A percentile compares a stretch with the other conserved stretches of the same genome.
Conservation (phyloP, 1,140 invertebrate genomes). For the Diabrotica undecimpunctata region DNA sequence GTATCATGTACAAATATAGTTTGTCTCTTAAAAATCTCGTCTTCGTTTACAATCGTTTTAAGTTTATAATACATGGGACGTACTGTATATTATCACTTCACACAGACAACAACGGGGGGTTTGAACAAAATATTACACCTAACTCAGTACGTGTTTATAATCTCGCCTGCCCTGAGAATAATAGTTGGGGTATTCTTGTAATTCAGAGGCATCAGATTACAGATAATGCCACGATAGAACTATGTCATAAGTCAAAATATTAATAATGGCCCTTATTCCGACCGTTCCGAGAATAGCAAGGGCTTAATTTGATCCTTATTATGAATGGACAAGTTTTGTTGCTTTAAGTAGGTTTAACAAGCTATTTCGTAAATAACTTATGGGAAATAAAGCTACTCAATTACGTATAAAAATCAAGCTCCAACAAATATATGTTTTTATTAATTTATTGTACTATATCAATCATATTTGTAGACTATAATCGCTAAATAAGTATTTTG, state of each 20-base stretch:
- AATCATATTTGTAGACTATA: too few species aligned
- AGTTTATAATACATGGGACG: neutral
- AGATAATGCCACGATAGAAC: constrained; percentile 10
- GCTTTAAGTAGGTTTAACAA: constrained; percentile 4
- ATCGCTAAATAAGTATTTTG: too few species aligned
- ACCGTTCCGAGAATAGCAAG: neutral
- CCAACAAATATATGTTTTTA: too few species aligned
- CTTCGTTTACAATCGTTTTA: too few species aligned
- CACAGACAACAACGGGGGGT: constrained; percentile 8
- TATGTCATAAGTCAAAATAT: constrained; percentile 17
- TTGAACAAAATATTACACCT: constrained; percentile 33
- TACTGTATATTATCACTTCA: constrained; percentile 38
- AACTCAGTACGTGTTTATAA: constrained; percentile 11
- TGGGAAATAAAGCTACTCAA: too few species aligned
- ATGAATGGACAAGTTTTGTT: neutral
- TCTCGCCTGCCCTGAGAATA: constrained; percentile 7
- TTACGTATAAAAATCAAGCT: too few species aligned
- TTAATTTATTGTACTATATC: too few species aligned
- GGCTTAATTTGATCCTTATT: neutral
- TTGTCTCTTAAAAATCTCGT: too few species aligned
- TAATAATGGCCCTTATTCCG: constrained; percentile 15
- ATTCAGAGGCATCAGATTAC: constrained; percentile 20
- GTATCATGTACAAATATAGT: too few species aligned
- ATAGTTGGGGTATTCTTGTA: constrained; percentile 20
- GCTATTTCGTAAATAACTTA: too few species aligned